phyloP scores from a whole-genome alignment of 2,888 invertebrate species.

The Sericinus montela region DNA sequence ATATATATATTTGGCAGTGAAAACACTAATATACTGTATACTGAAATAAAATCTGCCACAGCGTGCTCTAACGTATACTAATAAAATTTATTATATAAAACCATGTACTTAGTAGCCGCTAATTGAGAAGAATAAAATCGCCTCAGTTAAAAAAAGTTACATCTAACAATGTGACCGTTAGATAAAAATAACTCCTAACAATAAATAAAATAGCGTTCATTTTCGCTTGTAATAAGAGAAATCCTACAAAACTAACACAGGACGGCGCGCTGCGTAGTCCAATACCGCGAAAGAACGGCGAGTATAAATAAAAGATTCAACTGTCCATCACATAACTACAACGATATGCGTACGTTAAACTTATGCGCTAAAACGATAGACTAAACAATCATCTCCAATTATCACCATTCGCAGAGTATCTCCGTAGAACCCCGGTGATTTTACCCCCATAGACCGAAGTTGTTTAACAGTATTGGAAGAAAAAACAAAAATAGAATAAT shows the following conservation, averaged over 20 bases:
- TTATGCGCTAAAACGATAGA: slow-evolving; percentile 59
- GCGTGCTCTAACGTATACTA: slow-evolving; percentile 38
- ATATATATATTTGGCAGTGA: slow-evolving; percentile 74
- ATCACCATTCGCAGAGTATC: not conserved
- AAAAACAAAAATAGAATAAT: not conserved
- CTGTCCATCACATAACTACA: slow-evolving; percentile 61
- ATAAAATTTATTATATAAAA: slow-evolving; percentile 47
- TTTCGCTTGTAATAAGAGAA: slow-evolving; percentile 32
- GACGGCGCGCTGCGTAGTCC: slow-evolving; percentile 53
- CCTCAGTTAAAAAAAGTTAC: slow-evolving; percentile 47
- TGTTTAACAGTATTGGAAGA: not conserved
- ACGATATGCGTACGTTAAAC: slow-evolving; percentile 71
- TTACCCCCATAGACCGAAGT: not conserved
- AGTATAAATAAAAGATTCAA: slow-evolving; percentile 60
- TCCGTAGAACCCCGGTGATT: not conserved
- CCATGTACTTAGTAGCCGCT: slow-evolving; percentile 28
- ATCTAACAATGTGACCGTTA: slow-evolving; percentile 34
- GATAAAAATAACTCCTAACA: slow-evolving; percentile 44
- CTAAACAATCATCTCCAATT: slow-evolving; percentile 41
- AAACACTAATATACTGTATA: slow-evolving; percentile 32
- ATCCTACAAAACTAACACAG: slow-evolving; percentile 55
- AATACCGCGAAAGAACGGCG: slow-evolving; percentile 32
- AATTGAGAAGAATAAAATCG: slow-evolving; percentile 36
- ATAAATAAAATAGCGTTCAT: slow-evolving; percentile 64
- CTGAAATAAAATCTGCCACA: slow-evolving; percentile 34